These are phyloP conservation scores for Gymnocypris eckloni DNA, from an alignment of 2,797 vertebrate species.

Conservation along the genomic window DNA sequence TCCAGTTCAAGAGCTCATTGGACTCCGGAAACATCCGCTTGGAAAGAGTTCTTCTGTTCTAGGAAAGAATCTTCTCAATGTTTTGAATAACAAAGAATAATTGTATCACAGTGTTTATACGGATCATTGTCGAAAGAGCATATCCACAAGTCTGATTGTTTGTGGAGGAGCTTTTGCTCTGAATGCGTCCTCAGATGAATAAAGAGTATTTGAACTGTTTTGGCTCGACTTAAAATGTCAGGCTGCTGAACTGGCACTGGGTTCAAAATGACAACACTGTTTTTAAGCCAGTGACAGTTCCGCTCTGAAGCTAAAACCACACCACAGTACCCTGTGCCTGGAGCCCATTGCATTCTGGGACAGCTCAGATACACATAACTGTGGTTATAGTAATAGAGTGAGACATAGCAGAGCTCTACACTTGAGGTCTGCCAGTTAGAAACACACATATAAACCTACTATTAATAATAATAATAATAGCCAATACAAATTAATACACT, in stretches of 20 bases:
- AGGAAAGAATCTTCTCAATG: constrained; percentile 33
- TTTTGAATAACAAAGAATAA: constrained; percentile 50
- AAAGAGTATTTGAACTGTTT: constrained; percentile 32
- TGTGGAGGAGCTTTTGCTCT: background rate
- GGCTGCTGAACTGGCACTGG: constrained; percentile 36
- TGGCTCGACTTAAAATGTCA: constrained; percentile 38
- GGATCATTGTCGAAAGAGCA: constrained; percentile 28
- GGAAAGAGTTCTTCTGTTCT: constrained; percentile 29
- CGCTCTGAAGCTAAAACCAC: constrained; percentile 23
- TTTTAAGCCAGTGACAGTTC: constrained; percentile 30
- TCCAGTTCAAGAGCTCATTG: constrained; percentile 12
- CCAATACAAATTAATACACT: background rate
- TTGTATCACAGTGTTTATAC: constrained; percentile 21
- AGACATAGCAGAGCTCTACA: constrained; percentile 41
- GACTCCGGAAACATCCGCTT: constrained; percentile 31
- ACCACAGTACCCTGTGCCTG: constrained; percentile 2
- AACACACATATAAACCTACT: background rate
- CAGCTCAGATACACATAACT: constrained; percentile 33
- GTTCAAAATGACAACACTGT: background rate
- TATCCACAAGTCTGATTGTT: constrained; percentile 14
- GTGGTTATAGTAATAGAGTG: constrained; percentile 44
- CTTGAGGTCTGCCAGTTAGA: constrained; percentile 15
- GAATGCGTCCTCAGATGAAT: constrained; percentile 25
- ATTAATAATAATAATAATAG: background rate
- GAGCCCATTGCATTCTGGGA: constrained; percentile 41